A percentile compares a stretch with the other conserved stretches of the same genome.
Conservation (phyloP, 2,113 vertebrate genomes). For the Parotia lawesii region DNA sequence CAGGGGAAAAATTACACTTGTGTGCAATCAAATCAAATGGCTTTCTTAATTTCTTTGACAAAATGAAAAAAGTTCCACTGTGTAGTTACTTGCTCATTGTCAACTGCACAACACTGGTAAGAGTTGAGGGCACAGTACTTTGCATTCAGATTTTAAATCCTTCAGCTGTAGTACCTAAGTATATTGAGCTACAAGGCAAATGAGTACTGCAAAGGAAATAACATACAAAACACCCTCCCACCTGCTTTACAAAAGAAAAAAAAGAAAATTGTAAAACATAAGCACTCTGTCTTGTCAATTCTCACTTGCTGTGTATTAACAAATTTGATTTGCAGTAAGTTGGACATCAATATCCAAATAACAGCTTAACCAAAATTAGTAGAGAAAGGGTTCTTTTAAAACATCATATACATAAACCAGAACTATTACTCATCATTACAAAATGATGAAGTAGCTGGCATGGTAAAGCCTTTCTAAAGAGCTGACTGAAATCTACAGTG, state of each 20-base stretch:
- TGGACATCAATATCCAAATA: not conserved
- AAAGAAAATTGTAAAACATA: not conserved
- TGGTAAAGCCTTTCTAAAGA: not conserved
- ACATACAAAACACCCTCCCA: accelerated
- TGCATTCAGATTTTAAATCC: not conserved
- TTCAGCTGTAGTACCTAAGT: not conserved
- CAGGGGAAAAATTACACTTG: not conserved
- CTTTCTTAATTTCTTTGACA: not conserved
- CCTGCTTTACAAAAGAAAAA: not conserved
- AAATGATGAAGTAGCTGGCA: not conserved
- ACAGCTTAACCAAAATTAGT: not conserved
- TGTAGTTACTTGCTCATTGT: not conserved
- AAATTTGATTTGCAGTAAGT: not conserved
- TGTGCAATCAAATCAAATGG: not conserved
- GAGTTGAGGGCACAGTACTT: not conserved
- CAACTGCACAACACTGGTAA: not conserved
- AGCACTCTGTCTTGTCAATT: not conserved
- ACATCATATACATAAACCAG: not conserved
- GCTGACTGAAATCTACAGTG: not conserved
- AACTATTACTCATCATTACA: not conserved
- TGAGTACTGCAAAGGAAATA: not conserved
- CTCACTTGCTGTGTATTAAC: not conserved
- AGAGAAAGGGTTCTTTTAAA: not conserved
- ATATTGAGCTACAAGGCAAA: not conserved
- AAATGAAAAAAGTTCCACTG: not conserved